Evolutionary conservation across 2,797 vertebrate genomes (phyloP).

Genomic region (Babyrousa celebensis): DNA sequence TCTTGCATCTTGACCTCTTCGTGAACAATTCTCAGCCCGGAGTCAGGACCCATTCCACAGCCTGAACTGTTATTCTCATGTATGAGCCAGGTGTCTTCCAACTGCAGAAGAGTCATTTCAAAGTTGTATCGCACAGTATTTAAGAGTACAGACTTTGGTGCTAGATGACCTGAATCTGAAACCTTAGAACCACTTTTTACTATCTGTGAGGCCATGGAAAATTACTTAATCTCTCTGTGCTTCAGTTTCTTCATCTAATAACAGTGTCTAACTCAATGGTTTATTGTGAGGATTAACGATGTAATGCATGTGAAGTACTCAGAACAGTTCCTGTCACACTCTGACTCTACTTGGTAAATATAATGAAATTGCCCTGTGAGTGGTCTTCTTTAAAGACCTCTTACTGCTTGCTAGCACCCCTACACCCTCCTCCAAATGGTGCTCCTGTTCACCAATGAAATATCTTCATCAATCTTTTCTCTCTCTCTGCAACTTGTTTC

Average conservation of each 20-base stretch:
- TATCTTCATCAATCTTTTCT: neutral
- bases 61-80: neutral
- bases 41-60: neutral
- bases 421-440: neutral
- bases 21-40: neutral
- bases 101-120: neutral
- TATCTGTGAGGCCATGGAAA: neutral
- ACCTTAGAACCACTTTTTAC: neutral
- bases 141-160: neutral
- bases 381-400: neutral
- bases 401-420: neutral
- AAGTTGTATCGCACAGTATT: neutral
- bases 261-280: neutral
- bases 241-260: neutral
- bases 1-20: neutral
- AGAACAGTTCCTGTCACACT: neutral
- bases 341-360: neutral
- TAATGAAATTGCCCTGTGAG: neutral
- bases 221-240: neutral
- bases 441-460: neutral
- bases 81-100: neutral
- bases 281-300: conserved; percentile 25
- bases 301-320: neutral
- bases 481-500: neutral
- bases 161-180: neutral